A percentile compares a stretch with the other conserved stretches of the same genome.
phyloP scores from a whole-genome alignment of 1,140 invertebrate genomes.

The Ptiloglossa arizonensis region DNA sequence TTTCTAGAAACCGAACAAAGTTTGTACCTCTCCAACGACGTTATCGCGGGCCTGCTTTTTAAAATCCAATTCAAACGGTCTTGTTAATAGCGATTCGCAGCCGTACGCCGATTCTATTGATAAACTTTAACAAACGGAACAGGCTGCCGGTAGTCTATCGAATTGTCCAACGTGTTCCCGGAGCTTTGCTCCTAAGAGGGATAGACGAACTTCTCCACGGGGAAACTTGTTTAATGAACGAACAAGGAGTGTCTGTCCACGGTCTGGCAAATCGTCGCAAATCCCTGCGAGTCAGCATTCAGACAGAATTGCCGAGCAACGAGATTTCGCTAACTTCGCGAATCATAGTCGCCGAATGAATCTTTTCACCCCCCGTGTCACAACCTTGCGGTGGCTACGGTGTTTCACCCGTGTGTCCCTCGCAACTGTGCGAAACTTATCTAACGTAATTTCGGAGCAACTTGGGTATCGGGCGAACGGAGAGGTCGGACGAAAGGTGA shows the following conservation, averaged over 20 bases:
- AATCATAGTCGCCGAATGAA: slow-evolving; percentile 47
- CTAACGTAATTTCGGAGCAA: slow-evolving; percentile 49
- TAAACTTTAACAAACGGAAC: neutral
- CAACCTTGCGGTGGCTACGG: neutral
- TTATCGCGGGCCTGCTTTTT: no score
- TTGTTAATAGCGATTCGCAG: neutral
- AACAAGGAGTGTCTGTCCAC: slow-evolving; percentile 52
- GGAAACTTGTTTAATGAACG: slow-evolving; percentile 62
- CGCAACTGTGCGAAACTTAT: slow-evolving; percentile 41
- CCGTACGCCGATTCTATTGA: neutral
- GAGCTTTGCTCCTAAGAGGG: neutral
- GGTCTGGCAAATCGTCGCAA: slow-evolving; percentile 45
- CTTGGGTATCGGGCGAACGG: neutral
- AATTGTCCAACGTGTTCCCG: neutral
- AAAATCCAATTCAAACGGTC: neutral
- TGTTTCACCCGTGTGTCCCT: slow-evolving; percentile 13
- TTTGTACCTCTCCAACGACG: no score
- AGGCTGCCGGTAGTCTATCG: neutral
- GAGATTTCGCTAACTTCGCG: slow-evolving; percentile 59
- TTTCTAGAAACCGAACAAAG: no score
- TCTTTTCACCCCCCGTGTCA: slow-evolving; percentile 43
- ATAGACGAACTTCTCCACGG: slow-evolving; percentile 8
- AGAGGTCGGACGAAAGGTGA: neutral
- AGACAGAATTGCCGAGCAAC: slow-evolving; percentile 35
- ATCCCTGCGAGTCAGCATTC: slow-evolving; percentile 34